Evolutionary conservation across 2,113 vertebrate genomes (phyloP).

Genomic region (Seriola aureovittata): DNA sequence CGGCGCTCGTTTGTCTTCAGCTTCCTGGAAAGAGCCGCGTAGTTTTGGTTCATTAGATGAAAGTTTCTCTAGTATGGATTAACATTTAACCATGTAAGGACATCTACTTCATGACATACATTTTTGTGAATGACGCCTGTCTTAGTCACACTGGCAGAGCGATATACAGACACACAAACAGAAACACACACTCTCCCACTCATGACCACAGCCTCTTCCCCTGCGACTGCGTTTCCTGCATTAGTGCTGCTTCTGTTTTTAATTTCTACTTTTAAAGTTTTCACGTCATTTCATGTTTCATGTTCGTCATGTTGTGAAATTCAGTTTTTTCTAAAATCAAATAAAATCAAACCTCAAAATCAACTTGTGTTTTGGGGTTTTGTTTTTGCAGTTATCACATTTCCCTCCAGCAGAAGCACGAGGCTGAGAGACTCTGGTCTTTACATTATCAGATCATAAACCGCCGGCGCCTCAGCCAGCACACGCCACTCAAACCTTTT

Average conservation of each 20-base stretch:
- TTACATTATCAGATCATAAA: conserved; percentile 37
- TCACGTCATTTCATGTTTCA: background rate
- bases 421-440: background rate
- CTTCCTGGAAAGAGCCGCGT: background rate
- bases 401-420: background rate
- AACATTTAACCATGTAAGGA: background rate
- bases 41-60: background rate
- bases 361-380: background rate
- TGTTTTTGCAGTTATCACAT: background rate
- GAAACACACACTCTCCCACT: background rate
- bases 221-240: conserved; percentile 31
- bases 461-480: conserved; percentile 5
- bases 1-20: background rate
- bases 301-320: background rate
- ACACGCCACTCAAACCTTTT: background rate
- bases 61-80: background rate
- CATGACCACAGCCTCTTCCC: conserved; percentile 32
- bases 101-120: rapidly evolving
- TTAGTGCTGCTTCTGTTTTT: background rate
- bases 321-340: background rate
- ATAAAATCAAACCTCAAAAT: background rate
- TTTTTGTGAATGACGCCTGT: background rate
- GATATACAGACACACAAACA: background rate
- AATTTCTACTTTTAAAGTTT: conserved; percentile 21
- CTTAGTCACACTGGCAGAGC: background rate